Base-by-base conservation (phyloP, 2,888 invertebrate species). In the Caenorhabditis plicata region DNA sequence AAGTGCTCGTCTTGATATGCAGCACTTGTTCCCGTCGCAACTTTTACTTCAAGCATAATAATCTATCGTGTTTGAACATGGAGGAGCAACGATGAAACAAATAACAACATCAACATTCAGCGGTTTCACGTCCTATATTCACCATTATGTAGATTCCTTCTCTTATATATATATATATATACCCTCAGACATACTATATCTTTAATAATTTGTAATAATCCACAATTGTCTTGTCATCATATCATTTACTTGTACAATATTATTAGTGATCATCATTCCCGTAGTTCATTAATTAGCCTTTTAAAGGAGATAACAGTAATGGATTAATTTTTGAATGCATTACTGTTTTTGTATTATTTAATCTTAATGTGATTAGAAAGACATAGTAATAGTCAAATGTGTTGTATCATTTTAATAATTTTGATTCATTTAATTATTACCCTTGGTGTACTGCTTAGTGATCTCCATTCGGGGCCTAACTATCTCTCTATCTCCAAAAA, bases 41-140 rank as follows among this genome's bases (percentile, higher is more conserved):
- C 52, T 68, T 23, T 62, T 68, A 29, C 53, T 64, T 26, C 68
- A 68, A 42, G 68, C 68, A 32, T 68, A 63, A 54, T 36, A 44
- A 20, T 13, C 3, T 41, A 29, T 33, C 42, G 29, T 15, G 36
- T 44, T 44, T 27, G 33, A 8, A 20, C 33, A 26, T 23, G 25
- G 40, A 36, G 39, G 38, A 45, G 36, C 27, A 23, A 43, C 23
- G 20, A 8, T 45, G 38, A 15, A 20, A 17, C 20, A 50, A 23
- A 38, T 39, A 47, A 23, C 39, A 29, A 35, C 35, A 15, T 35
- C 48, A 25, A 32, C 35, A 47, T 20, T 36, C 42, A 47, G 31
- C 47, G 25, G 43, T 33, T 22, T 35, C 35, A 42, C 42, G 31
- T 44, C 36, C 55, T 38, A 56, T 29, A 29, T 29, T 29, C 11